phyloP scores from a whole-genome alignment of 1,140 invertebrate species.

The Lordiphosa clarofinis region DNA sequence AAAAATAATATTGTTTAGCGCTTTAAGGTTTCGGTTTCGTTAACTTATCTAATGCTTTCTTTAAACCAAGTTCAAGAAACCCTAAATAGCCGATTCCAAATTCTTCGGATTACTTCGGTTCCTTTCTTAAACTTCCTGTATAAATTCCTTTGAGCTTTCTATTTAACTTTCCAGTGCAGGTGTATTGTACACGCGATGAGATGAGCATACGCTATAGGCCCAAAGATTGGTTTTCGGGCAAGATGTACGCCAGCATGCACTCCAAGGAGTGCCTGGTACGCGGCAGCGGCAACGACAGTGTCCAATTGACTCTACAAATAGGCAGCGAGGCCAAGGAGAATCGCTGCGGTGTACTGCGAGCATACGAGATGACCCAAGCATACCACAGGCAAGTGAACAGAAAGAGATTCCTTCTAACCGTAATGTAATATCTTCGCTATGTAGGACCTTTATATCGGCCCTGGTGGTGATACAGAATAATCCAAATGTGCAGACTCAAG shows the following conservation, averaged over 20 bases:
- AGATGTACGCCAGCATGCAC: slow-evolving; percentile 83
- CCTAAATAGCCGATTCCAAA: too few species aligned
- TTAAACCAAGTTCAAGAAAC: too few species aligned
- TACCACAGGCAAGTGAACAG: slow-evolving; percentile 45
- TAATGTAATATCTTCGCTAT: not conserved
- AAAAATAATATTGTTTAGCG: too few species aligned
- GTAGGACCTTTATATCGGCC: slow-evolving; percentile 82
- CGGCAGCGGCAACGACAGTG: slow-evolving; percentile 64
- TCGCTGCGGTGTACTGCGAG: slow-evolving; percentile 68
- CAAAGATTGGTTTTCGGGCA: slow-evolving; percentile 82
- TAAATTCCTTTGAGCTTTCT: slow-evolving; percentile 43
- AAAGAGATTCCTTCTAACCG: not conserved
- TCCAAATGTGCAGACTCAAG: slow-evolving; percentile 84
- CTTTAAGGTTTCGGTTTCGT: too few species aligned
- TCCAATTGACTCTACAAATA: slow-evolving; percentile 57
- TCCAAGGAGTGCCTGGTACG: slow-evolving; percentile 82
- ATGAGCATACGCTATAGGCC: slow-evolving; percentile 82
- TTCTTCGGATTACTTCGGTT: too few species aligned
- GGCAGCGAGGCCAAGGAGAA: slow-evolving; percentile 73
- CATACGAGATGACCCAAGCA: slow-evolving; percentile 69
- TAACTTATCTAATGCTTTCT: too few species aligned
- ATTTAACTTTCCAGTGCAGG: slow-evolving; percentile 80
- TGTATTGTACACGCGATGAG: slow-evolving; percentile 81
- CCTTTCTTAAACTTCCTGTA: too few species aligned
- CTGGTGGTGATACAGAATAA: slow-evolving; percentile 85